These are phyloP conservation scores for Nasonia longicornis DNA, from an alignment of 1,140 invertebrate genomes.

Conservation along the genomic window DNA sequence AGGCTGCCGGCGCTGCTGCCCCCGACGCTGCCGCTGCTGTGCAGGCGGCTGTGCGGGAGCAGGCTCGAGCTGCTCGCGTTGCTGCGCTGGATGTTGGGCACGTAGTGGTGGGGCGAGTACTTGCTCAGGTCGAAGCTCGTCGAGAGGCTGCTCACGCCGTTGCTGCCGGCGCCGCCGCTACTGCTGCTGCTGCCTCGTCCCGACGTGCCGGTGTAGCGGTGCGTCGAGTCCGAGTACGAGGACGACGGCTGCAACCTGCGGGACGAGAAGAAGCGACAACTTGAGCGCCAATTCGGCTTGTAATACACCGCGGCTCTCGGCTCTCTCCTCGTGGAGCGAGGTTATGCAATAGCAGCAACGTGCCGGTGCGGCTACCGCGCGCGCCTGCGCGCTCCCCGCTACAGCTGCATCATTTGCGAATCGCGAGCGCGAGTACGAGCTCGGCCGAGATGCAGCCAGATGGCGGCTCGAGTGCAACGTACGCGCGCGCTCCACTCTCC, in stretches of 20 bases:
- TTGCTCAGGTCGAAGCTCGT: slow-evolving; percentile 41
- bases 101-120: slow-evolving; percentile 27
- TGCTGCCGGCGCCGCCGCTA: slow-evolving; percentile 35
- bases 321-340: slow-evolving; percentile 47
- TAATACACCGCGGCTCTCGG: too few relatives aligned
- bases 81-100: slow-evolving; percentile 26
- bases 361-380: background rate
- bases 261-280: background rate
- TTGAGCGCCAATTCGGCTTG: too few relatives aligned
- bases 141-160: slow-evolving; percentile 33
- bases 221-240: slow-evolving; percentile 53
- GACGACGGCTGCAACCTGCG: slow-evolving; percentile 60
- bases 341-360: slow-evolving; percentile 45
- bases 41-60: slow-evolving; percentile 13
- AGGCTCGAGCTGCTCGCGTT: background rate
- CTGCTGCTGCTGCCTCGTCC: background rate
- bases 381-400: slow-evolving; percentile 22
- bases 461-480: background rate
- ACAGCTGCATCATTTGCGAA: too few relatives aligned
- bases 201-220: slow-evolving; percentile 25
- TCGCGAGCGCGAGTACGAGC: background rate
- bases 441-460: background rate
- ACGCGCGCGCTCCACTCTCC: too few relatives aligned
- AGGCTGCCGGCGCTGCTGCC: background rate
- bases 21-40: background rate